Percentiles rank a stretch among this genome's conserved stretches.
These are phyloP conservation scores for Pediacus dermestoides DNA, from an alignment of 2,888 invertebrate genomes.

Conservation along the genomic window DNA sequence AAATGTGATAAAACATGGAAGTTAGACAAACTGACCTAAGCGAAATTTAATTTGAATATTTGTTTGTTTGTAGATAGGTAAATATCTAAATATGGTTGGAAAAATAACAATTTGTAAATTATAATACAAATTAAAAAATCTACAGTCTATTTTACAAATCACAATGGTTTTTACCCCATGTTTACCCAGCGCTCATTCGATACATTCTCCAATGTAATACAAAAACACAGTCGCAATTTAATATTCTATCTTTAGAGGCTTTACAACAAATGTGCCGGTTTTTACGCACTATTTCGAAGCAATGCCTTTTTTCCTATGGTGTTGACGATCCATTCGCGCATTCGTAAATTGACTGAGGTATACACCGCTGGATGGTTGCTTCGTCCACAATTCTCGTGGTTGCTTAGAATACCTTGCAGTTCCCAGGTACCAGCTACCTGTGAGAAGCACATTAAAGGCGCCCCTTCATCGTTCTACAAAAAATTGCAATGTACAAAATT, in stretches of 20 bases:
- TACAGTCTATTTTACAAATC: slow-evolving; percentile 5
- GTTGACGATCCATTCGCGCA: slow-evolving; percentile 49
- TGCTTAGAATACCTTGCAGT: slow-evolving; percentile 58
- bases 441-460: slow-evolving; percentile 61
- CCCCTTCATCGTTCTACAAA: slow-evolving; percentile 63
- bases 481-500: slow-evolving; percentile 2
- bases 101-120: too few relatives aligned
- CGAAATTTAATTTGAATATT: too few relatives aligned
- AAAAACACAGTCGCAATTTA: too few relatives aligned
- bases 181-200: neutral
- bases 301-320: slow-evolving; percentile 42
- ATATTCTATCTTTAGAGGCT: too few relatives aligned
- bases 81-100: too few relatives aligned
- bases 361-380: slow-evolving; percentile 58
- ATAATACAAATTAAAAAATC: neutral
- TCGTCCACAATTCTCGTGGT: slow-evolving; percentile 59
- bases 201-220: too few relatives aligned
- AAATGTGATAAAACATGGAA: too few relatives aligned
- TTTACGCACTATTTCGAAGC: neutral
- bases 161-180: neutral
- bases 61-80: too few relatives aligned
- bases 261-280: neutral
- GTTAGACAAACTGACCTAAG: too few relatives aligned
- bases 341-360: slow-evolving; percentile 47
- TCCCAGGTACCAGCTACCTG: slow-evolving; percentile 55